These are phyloP conservation scores for Platycnemis pennipes DNA, from an alignment of 2,888 invertebrate genomes.

Conservation along the genomic window DNA sequence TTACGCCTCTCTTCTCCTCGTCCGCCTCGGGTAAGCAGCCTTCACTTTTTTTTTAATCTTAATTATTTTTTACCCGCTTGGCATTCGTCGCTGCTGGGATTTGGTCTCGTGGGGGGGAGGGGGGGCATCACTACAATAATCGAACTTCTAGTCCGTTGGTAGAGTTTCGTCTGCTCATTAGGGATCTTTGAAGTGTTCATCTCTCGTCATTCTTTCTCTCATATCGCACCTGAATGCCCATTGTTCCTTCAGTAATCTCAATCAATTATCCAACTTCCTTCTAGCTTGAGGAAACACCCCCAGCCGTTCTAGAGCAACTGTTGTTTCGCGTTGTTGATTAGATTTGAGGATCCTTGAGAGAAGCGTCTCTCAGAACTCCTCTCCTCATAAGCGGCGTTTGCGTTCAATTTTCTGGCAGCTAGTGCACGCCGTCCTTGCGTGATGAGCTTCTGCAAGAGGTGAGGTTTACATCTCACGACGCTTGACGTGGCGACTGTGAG, in stretches of 20 bases:
- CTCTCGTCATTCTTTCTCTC: background rate
- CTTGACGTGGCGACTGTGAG: too few species aligned
- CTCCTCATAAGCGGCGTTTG: background rate
- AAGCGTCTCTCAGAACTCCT: background rate
- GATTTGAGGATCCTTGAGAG: background rate
- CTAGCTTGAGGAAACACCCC: background rate
- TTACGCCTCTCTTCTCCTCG: background rate
- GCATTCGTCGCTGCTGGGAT: background rate
- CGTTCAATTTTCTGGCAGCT: background rate
- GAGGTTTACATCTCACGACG: too few species aligned
- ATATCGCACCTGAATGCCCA: background rate
- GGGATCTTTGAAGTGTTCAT: background rate
- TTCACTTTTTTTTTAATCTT: background rate
- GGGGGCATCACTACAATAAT: background rate
- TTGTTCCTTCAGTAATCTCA: background rate
- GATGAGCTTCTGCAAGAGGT: background rate
- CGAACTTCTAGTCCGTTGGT: background rate
- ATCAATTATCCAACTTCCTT: background rate
- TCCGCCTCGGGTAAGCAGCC: background rate
- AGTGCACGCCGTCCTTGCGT: background rate
- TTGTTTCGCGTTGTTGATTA: background rate
- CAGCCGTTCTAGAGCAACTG: background rate
- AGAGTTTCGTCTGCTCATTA: background rate
- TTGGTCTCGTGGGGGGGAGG: background rate
- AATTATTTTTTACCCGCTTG: background rate